phyloP scores from a whole-genome alignment of 2,797 vertebrate genomes.

The Erpetoichthys calabaricus region DNA sequence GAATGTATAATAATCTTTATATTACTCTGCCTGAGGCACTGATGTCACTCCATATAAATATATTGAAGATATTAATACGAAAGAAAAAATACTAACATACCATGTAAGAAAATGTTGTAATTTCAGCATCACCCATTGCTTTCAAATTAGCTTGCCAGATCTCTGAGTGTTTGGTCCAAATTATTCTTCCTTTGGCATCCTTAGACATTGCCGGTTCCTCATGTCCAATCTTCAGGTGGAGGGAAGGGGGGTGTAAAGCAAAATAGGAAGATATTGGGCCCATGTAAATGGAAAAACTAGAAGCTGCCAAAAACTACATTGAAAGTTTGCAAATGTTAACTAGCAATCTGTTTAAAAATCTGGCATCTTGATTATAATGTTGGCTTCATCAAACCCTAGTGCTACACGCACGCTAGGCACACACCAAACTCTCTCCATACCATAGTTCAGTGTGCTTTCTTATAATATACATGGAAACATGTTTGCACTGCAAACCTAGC shows the following conservation, averaged over 20 bases:
- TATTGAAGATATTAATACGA: too few species aligned
- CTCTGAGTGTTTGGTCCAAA: conserved; percentile 96
- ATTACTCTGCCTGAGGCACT: too few species aligned
- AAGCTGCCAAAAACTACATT: too few species aligned
- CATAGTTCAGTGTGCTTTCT: conserved; percentile 59
- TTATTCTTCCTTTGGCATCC: conserved; percentile 93
- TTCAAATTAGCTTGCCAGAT: conserved; percentile 94
- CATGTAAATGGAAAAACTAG: not conserved
- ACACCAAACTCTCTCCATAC: conserved; percentile 66
- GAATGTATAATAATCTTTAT: too few species aligned
- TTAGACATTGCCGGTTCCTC: conserved; percentile 98
- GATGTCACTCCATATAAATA: too few species aligned
- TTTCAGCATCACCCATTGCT: conserved; percentile 93
- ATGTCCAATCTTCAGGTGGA: conserved; percentile 65
- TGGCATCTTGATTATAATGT: conserved; percentile 88
- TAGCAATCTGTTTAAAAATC: rapidly evolving
- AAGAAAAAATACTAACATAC: too few species aligned
- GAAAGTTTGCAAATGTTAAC: too few species aligned
- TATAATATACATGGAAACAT: too few species aligned
- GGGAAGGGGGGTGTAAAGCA: too few species aligned
- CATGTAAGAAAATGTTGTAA: conserved; percentile 38
- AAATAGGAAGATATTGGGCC: too few species aligned
- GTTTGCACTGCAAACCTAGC: too few species aligned
- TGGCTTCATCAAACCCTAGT: conserved; percentile 60
- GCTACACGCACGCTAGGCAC: conserved; percentile 59